Percentiles rank a stretch among this genome's conserved stretches.
phyloP scores from a whole-genome alignment of 2,888 invertebrate genomes.

The Timandra comae region DNA sequence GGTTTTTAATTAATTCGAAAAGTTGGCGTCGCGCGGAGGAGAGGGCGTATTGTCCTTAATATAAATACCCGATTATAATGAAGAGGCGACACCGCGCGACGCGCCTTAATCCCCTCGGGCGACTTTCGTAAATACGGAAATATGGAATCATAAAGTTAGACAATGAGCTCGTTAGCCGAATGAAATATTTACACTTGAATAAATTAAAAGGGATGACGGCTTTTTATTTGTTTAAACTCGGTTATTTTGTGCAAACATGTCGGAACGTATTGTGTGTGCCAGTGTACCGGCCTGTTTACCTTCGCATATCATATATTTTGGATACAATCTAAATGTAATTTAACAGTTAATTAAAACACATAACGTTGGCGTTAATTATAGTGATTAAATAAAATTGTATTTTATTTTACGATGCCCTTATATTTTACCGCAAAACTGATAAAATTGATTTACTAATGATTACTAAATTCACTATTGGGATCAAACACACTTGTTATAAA shows the following conservation, averaged over 20 bases:
- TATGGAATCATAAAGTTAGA: constrained; percentile 53
- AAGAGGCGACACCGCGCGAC: constrained; percentile 41
- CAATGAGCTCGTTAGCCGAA: constrained; percentile 47
- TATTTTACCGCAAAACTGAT: no score
- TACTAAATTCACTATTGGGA: no score
- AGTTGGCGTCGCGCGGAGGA: constrained; percentile 30
- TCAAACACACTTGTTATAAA: no score
- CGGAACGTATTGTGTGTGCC: constrained; percentile 3
- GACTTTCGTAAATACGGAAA: constrained; percentile 54
- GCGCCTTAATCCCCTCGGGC: constrained; percentile 22
- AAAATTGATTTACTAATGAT: no score
- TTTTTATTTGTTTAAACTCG: constrained; percentile 25
- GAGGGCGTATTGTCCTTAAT: constrained; percentile 33
- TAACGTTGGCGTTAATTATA: no score
- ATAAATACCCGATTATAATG: constrained; percentile 43
- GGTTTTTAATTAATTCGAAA: constrained; percentile 60
- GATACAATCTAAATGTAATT: no score
- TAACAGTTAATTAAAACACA: no score
- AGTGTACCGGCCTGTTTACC: not conserved
- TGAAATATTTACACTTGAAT: constrained; percentile 48
- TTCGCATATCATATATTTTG: no score
- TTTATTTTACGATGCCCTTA: no score
- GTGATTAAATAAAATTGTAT: no score
- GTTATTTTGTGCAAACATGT: constrained; percentile 15
- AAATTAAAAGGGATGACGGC: constrained; percentile 36